Evolutionary conservation across 2,113 vertebrate genomes (phyloP).

Genomic region (Amazona vittata): DNA sequence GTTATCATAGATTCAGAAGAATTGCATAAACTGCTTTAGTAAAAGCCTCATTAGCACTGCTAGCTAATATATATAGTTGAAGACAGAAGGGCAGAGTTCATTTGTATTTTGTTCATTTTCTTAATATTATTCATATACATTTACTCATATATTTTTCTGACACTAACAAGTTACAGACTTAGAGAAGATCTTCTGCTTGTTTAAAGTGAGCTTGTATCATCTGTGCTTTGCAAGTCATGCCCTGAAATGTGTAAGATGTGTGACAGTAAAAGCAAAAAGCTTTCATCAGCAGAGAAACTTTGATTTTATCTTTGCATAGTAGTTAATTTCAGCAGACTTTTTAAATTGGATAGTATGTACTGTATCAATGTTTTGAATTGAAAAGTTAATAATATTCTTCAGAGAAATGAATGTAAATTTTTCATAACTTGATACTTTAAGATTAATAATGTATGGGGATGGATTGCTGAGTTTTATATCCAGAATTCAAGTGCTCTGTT

Average conservation of each 20-base stretch:
- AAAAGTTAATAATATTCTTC: slow-evolving; percentile 29
- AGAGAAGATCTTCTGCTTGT: background rate
- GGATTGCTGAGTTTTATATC: slow-evolving; percentile 3
- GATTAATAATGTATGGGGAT: slow-evolving; percentile 32
- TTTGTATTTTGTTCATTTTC: slow-evolving; percentile 13
- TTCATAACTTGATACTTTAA: slow-evolving; percentile 55
- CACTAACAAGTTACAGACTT: background rate
- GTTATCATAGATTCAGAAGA: background rate
- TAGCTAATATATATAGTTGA: slow-evolving; percentile 12
- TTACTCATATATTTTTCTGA: background rate
- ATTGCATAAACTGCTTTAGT: background rate
- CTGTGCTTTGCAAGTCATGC: slow-evolving; percentile 9
- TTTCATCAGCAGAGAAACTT: background rate
- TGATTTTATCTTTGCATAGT: background rate
- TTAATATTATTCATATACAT: background rate
- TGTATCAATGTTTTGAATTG: slow-evolving; percentile 23
- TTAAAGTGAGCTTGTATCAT: slow-evolving; percentile 18
- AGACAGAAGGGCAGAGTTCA: slow-evolving; percentile 15
- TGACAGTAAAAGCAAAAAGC: background rate
- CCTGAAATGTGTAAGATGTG: background rate
- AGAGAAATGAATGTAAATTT: slow-evolving; percentile 35
- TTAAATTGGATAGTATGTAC: background rate
- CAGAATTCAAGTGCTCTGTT: background rate
- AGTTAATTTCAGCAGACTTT: background rate
- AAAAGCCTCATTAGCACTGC: slow-evolving; percentile 19